phyloP scores from a whole-genome alignment of 2,797 vertebrate species.

The Siniperca obscura region DNA sequence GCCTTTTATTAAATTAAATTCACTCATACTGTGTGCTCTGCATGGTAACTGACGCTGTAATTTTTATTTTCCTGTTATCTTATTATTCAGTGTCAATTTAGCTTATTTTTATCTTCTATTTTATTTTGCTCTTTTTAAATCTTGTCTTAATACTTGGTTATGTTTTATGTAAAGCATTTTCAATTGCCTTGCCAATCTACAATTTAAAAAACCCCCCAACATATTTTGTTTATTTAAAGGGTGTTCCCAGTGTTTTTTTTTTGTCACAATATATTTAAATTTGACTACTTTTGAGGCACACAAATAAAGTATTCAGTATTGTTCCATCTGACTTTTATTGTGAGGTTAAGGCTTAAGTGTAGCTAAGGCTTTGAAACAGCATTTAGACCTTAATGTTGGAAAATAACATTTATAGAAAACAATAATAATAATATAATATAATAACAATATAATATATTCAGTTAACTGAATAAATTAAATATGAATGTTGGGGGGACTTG shows the following conservation, averaged over 20 bases:
- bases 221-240: slow-evolving; percentile 4
- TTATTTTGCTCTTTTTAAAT: not conserved
- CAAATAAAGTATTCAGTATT: not conserved
- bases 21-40: not conserved
- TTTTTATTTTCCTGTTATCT: not conserved
- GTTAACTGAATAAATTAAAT: not conserved
- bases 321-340: not conserved
- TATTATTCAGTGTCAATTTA: not conserved
- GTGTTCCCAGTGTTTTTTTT: not conserved
- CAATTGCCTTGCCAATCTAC: not conserved
- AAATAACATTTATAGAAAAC: not conserved
- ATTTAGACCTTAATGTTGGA: not conserved
- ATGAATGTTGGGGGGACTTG: not conserved
- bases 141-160: not conserved
- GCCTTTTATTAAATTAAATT: not conserved
- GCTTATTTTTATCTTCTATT: not conserved
- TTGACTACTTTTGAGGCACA: not conserved
- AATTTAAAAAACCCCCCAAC: not conserved
- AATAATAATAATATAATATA: not conserved
- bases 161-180: not conserved
- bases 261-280: not conserved
- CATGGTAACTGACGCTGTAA: not conserved
- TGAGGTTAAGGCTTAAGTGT: not conserved
- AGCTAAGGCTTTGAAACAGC: not conserved
- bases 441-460: not conserved